Evolutionary conservation across 1,140 invertebrate genomes (phyloP).

Genomic region (Drosophila ohnishii): DNA sequence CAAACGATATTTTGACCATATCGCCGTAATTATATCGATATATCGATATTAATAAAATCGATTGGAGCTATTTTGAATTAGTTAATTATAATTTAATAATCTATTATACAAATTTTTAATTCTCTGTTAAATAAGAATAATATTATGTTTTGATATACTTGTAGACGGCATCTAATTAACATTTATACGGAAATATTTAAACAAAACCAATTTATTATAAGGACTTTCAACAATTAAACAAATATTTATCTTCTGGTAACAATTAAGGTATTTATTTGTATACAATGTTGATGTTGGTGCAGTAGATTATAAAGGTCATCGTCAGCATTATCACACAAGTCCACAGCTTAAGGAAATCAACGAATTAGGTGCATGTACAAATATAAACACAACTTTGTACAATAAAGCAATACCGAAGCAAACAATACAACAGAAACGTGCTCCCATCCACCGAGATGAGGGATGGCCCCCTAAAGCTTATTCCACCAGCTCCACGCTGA

Average conservation of each 20-base stretch:
- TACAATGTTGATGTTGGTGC: conserved; percentile 46
- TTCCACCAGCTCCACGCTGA: conserved; percentile 55
- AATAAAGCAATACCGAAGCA: conserved; percentile 25
- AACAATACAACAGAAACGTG: conserved; percentile 19
- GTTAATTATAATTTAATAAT: too few relatives aligned
- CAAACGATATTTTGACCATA: too few relatives aligned
- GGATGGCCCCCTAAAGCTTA: conserved; percentile 13
- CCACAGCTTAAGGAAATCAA: conserved; percentile 47
- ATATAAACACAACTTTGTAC: conserved; percentile 54
- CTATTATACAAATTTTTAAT: too few relatives aligned
- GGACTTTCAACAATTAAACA: too few relatives aligned
- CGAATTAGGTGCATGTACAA: conserved; percentile 33
- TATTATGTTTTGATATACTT: too few relatives aligned
- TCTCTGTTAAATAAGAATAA: too few relatives aligned
- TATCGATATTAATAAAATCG: too few relatives aligned
- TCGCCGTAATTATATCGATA: too few relatives aligned
- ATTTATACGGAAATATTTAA: too few relatives aligned
- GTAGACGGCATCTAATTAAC: too few relatives aligned
- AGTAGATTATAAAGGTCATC: conserved; percentile 40
- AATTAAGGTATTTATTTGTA: conserved; percentile 63
- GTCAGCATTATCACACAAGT: conserved; percentile 72
- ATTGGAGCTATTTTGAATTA: too few relatives aligned
- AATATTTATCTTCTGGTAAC: conserved; percentile 1
- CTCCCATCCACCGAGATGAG: conserved; percentile 2
- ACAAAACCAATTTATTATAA: too few relatives aligned